These are phyloP conservation scores for Hesperia comma DNA, from an alignment of 2,888 invertebrate species.

Conservation along the genomic window DNA sequence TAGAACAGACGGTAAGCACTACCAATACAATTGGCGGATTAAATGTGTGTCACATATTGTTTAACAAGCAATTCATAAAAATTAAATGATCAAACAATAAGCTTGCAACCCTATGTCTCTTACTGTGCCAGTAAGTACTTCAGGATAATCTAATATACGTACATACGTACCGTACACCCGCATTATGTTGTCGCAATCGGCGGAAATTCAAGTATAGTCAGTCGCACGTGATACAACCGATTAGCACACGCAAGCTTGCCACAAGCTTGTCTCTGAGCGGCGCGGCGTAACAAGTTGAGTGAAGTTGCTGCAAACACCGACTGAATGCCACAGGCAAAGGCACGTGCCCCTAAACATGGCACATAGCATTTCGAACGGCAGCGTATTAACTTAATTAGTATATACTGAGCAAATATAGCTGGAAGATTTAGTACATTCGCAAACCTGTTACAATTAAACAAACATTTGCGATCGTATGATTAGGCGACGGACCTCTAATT, in stretches of 20 bases:
- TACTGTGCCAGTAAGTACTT: no score
- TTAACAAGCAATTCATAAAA: no score
- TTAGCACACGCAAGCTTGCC: not conserved
- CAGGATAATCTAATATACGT: no score
- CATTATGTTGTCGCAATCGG: not conserved
- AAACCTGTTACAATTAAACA: constrained; percentile 27
- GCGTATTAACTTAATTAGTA: constrained; percentile 18
- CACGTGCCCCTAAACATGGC: not conserved
- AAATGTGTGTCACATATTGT: no score
- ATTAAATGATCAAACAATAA: no score
- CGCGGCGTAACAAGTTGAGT: constrained; percentile 3
- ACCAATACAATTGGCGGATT: no score
- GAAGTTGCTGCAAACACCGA: constrained; percentile 9
- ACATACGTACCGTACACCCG: no score
- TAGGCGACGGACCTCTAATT: not conserved
- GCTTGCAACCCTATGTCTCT: no score
- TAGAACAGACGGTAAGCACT: no score
- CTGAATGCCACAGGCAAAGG: constrained; percentile 17
- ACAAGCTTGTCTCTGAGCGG: not conserved
- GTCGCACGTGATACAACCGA: not conserved
- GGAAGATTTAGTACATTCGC: constrained; percentile 23
- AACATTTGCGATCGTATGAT: constrained; percentile 2
- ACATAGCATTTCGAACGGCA: constrained; percentile 9
- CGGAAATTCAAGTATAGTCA: not conserved
- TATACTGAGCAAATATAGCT: constrained; percentile 16